Conservation (phyloP, 2,113 vertebrate genomes). For the Tragulus kanchil region DNA sequence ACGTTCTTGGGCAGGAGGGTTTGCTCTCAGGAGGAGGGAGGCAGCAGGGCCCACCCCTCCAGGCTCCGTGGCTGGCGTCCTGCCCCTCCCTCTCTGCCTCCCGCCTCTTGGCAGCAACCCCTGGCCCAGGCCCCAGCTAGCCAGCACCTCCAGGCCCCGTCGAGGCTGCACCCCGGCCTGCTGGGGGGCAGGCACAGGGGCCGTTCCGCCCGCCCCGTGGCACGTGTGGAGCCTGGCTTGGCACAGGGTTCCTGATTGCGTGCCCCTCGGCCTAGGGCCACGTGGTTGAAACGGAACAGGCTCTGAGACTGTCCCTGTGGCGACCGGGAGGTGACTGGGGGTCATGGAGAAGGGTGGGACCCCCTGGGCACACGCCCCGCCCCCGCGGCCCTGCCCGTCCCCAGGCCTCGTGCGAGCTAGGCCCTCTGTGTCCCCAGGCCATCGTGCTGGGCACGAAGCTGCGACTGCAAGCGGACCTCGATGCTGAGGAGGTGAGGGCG, state of each 20-base stretch:
- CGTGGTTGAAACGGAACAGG: neutral
- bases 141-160: neutral
- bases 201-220: neutral
- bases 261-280: neutral
- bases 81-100: neutral
- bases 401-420: accelerated
- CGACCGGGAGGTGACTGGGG: neutral
- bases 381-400: neutral
- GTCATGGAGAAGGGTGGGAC: neutral
- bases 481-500: conserved; percentile 92
- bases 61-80: neutral
- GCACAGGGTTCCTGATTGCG: neutral
- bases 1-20: neutral
- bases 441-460: conserved; percentile 88
- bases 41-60: accelerated
- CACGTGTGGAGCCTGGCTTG: no score
- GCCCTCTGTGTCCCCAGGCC: conserved; percentile 86
- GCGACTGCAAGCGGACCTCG: conserved; percentile 90
- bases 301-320: neutral
- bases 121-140: neutral
- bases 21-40: neutral
- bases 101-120: neutral
- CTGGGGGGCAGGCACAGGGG: neutral
- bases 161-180: neutral
- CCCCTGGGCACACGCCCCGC: neutral